Base-by-base conservation (phyloP, 2,888 invertebrate species). In the Incurvaria masculella region DNA sequence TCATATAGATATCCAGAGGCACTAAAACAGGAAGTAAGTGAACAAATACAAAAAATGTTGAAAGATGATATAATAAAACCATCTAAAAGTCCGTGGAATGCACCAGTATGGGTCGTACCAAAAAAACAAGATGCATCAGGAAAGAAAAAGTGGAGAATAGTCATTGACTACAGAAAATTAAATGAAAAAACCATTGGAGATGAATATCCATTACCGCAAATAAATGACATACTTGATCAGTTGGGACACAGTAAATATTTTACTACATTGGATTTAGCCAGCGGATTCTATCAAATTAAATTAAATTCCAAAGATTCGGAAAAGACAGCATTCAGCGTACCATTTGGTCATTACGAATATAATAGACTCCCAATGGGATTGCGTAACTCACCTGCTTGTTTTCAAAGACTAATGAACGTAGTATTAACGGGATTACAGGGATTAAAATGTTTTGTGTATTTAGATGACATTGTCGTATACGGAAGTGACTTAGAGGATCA, bases 401-500 rank as follows among this genome's bases (percentile, higher is more conserved):
- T 23, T 23, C 23, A 23, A 23, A 23, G 23, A 10, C 6, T 10
- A 6, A 23, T 23, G 23, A 10, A 23, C 23, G 5, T 10, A 23
- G 23, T 23, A 23, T 10, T 23, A 6, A 6, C 6, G 6, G 23
- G 23, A 6, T 23, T 23, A 23, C 23, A 23, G 23, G 23, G 23
- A 5, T 5, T 6, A 23, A 23, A 10, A 23, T 23, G 23, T 10
- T 23, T 23, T 23, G 10, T 6, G 10, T 23, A 23, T 10, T 5
- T 23, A 23, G 23, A 23, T 23, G 23, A 23, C 10, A 23, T 23
- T 6, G 23, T 23, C 5, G 23, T 54, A 2, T 55, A 56, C 23
- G 56, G 59, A 1, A 55, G 57, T 14, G 56, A 56, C 20, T 50
- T 65, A 1, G 53, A 58, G 46, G 57, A 61, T 46, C 63, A 64